Evolutionary conservation across 1,140 invertebrate genomes (phyloP), one percentile per base, ranked within the genome.

Genomic region (Gonioctena quinquepunctata): DNA sequence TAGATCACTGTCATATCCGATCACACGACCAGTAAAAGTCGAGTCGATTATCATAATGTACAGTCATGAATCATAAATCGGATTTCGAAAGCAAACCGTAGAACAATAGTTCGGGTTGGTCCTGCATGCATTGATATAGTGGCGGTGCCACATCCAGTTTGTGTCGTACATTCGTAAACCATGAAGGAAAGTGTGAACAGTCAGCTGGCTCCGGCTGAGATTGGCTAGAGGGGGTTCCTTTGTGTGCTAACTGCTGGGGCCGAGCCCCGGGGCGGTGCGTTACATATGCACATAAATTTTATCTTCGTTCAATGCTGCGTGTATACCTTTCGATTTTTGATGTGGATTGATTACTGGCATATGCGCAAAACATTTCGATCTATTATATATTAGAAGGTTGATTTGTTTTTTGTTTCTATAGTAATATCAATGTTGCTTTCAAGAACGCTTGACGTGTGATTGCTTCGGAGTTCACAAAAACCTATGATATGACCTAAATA

Each of bases 181-280:
- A 23, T 26, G 54, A 50, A 69, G 57, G 71, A 71, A 76, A 76
- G 74, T 76, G 74, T 76, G 74, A 76, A 76, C 75, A 72, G 67
- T 74, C 72, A 76, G 70, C 75, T 74, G 75, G 66, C 70, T 62
- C 70, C 72, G 68, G 54, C 70, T 69, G 75, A 74, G 72, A 74
- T 76, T 76, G 70, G 75, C 62, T 62, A 66, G 62, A 70, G 67
- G 72, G 75, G 75, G 72, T 67, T 65, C 70, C 68, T 76, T 76
- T 76, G 75, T 76, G 70, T 72, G 72, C 50, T 76, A 76, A 76
- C 75, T 74, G 72, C 68, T 70, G 75, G 75, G 75, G 75, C 72
- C 72, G 75, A 56, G 75, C 72, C 75, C 75, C 69, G 72, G 72
- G 75, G 75, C 75, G 75, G 72, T 68, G 71, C 63, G 59, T 70